These are phyloP conservation scores for Phyllostomus hastatus DNA, from an alignment of 2,113 vertebrate species.

Conservation along the genomic window DNA sequence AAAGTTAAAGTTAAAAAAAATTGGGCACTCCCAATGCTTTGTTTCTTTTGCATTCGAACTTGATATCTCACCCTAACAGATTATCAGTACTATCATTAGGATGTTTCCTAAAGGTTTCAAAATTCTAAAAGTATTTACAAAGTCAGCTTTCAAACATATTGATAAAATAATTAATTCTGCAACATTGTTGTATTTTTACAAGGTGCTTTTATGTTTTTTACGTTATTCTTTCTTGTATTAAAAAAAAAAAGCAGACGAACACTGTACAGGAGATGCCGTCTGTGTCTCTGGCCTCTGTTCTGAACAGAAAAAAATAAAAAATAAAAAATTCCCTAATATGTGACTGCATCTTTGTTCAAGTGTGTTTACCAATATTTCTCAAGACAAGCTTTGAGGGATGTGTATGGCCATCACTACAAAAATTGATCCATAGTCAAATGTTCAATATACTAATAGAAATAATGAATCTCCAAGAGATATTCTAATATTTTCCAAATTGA, in stretches of 20 bases:
- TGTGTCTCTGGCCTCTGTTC: not conserved
- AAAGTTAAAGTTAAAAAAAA: not conserved
- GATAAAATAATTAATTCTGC: not conserved
- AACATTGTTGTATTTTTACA: not conserved
- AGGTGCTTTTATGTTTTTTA: not conserved
- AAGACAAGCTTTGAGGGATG: not conserved
- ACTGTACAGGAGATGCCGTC: not conserved
- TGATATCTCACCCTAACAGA: not conserved
- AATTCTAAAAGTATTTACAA: not conserved
- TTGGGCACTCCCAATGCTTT: not conserved
- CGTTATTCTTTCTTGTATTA: not conserved
- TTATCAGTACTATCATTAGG: conserved; percentile 54
- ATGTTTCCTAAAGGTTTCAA: conserved; percentile 2
- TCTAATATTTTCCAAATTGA: not conserved
- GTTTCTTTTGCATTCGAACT: not conserved
- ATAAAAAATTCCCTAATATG: not conserved
- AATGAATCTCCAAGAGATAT: not conserved
- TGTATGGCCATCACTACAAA: not conserved
- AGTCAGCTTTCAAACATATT: not conserved
- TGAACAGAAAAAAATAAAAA: not conserved
- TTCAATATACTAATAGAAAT: not conserved
- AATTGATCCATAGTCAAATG: not conserved
- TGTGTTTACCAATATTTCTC: not conserved
- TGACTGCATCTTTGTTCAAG: not conserved
- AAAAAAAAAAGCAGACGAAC: not conserved